These are phyloP conservation scores for Cyclina sinensis DNA, from an alignment of 1,140 invertebrate species.

Conservation along the genomic window DNA sequence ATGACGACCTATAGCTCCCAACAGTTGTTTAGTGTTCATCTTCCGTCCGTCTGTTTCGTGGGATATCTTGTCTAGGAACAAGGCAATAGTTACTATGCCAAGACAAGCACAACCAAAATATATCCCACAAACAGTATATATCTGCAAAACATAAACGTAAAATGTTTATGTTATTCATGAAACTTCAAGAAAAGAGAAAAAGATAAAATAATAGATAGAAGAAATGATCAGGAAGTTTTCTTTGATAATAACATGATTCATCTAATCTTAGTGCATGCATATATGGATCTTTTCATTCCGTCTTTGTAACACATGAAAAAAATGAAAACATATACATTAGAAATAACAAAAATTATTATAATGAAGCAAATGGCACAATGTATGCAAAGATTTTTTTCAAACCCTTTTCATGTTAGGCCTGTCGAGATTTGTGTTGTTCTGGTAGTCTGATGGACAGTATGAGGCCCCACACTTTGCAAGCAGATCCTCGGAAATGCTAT, in stretches of 20 bases:
- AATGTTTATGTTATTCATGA: no score
- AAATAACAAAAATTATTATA: no score
- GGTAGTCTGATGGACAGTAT: slow-evolving; percentile 54
- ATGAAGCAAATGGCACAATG: not conserved
- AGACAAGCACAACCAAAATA: slow-evolving; percentile 94
- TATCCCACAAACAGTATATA: slow-evolving; percentile 92
- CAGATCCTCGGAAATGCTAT: not conserved
- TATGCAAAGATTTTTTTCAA: not conserved
- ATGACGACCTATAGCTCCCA: slow-evolving; percentile 95
- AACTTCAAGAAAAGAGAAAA: no score
- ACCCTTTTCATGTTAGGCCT: slow-evolving; percentile 43
- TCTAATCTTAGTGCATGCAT: not conserved
- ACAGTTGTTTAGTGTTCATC: slow-evolving; percentile 89
- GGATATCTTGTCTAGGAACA: slow-evolving; percentile 92
- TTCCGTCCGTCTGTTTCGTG: not conserved
- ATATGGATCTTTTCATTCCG: no score
- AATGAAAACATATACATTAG: no score
- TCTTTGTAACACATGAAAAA: not conserved
- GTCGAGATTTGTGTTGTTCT: slow-evolving; percentile 52
- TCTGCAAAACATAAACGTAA: slow-evolving; percentile 49
- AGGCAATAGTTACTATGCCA: slow-evolving; percentile 93
- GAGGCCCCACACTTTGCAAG: slow-evolving; percentile 26
- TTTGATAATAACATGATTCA: no score
- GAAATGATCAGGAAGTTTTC: no score
- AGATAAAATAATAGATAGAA: no score